phyloP scores from a whole-genome alignment of 1,140 invertebrate genomes.

The Lordiphosa stackelbergi region DNA sequence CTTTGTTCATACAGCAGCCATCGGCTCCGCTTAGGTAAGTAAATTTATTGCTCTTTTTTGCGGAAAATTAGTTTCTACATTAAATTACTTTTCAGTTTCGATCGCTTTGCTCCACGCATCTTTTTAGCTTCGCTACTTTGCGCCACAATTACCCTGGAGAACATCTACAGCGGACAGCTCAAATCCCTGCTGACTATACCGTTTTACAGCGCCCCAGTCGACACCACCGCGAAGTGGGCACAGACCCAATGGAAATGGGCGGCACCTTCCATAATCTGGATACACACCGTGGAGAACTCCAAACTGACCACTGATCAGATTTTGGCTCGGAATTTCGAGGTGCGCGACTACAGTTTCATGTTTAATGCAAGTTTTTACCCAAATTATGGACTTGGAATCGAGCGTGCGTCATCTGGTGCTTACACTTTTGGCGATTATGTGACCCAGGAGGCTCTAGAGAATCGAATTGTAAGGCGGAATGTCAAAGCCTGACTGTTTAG shows the following conservation, averaged over 20 bases:
- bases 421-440: constrained; percentile 66
- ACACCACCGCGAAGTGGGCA: constrained; percentile 60
- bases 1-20: constrained; percentile 71
- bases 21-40: constrained; percentile 43
- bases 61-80: not conserved
- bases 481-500: no score
- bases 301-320: constrained; percentile 58
- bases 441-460: constrained; percentile 45
- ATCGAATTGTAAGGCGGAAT: constrained; percentile 37
- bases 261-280: constrained; percentile 68
- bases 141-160: constrained; percentile 71
- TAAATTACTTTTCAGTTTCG: constrained; percentile 18
- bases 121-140: constrained; percentile 62
- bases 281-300: constrained; percentile 53
- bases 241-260: constrained; percentile 59
- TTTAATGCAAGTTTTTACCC: constrained; percentile 56
- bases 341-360: constrained; percentile 58
- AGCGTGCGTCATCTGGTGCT: constrained; percentile 51
- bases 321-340: constrained; percentile 50
- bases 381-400: constrained; percentile 64
- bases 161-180: constrained; percentile 70
- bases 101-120: constrained; percentile 52
- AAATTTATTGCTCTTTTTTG: no score
- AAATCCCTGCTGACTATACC: constrained; percentile 70
- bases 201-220: constrained; percentile 53